Base-by-base conservation (phyloP, 2,888 invertebrate genomes). In the Mycogona germanica region DNA sequence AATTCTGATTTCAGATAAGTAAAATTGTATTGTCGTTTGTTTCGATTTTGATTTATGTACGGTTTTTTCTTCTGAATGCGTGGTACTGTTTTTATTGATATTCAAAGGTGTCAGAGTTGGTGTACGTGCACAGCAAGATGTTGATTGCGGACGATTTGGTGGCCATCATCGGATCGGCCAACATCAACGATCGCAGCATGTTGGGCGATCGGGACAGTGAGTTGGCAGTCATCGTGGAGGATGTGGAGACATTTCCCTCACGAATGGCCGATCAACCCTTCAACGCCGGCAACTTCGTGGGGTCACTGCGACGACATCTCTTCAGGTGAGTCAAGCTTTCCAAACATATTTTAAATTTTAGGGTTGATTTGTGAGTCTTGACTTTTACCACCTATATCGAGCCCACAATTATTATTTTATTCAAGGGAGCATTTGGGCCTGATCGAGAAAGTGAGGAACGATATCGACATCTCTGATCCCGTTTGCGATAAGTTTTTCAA, bases 111-210 rank as follows among this genome's bases (percentile, higher is more conserved):
- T 89, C 93, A 0, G 97, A 97, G 70, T 74, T 97, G 7, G 82
- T 98, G 54, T 98, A 98, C 70, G 93, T 98, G 14, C 97, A 98
- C 72, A 93, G 95, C 55, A 98, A 98, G 72, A 72, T 98, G 55
- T 77, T 97, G 71, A 91, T 98, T 57, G 86, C 86, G 1, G 97
- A 98, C 67, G 97, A 98, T 69, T 80, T 80, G 61, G 76, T 80
- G 2, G 81, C 89, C 0, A 92, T 98, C 59, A 95, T 96, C 64
- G 97, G 97, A 19, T 96, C 95, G 4, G 96, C 97, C 0, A 98
- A 98, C 67, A 93, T 98, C 62, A 98, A 98, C 66, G 97, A 98
- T 68, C 75, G 97, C 50, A 95, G 93, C 53, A 79, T 97, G 79
- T 75, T 92, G 51, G 97, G 97, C 1, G 87, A 82, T 57, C 76